These are phyloP conservation scores for Luperina testacea DNA, from an alignment of 2,888 invertebrate genomes.

Conservation along the genomic window DNA sequence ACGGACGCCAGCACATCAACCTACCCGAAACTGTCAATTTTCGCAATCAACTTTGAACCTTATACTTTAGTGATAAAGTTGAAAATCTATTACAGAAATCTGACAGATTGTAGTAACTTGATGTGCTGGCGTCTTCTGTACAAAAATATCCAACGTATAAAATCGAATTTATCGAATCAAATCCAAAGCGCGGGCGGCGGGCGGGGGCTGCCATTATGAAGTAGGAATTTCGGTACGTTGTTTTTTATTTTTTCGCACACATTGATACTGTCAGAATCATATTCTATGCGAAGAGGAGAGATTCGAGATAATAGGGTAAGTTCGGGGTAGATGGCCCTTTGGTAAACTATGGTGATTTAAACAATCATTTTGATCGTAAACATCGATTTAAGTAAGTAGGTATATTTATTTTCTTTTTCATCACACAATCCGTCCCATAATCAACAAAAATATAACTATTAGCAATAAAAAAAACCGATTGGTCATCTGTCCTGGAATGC, in stretches of 20 bases:
- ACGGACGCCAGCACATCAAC: too few relatives aligned
- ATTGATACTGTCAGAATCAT: conserved; percentile 1
- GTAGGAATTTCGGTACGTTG: conserved; percentile 4
- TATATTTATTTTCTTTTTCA: not conserved
- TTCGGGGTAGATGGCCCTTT: not conserved
- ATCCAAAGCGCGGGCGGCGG: not conserved
- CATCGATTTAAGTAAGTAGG: not conserved
- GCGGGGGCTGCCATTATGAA: not conserved
- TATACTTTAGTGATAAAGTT: too few relatives aligned
- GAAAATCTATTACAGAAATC: too few relatives aligned
- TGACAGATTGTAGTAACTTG: too few relatives aligned
- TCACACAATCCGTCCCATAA: not conserved
- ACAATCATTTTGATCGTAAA: not conserved
- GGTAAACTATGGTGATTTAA: not conserved
- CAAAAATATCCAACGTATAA: not conserved
- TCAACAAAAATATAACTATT: not conserved
- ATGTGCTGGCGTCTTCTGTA: too few relatives aligned
- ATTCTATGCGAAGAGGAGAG: conserved; percentile 5
- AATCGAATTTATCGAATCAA: conserved; percentile 13
- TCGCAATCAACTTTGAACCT: too few relatives aligned
- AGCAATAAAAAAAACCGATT: not conserved
- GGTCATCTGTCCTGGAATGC: not conserved
- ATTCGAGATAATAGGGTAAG: conserved; percentile 1
- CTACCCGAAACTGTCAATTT: too few relatives aligned
- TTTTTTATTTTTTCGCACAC: not conserved